Evolutionary conservation across 2,797 vertebrate genomes (phyloP).

Genomic region (Taenioides sp.): DNA sequence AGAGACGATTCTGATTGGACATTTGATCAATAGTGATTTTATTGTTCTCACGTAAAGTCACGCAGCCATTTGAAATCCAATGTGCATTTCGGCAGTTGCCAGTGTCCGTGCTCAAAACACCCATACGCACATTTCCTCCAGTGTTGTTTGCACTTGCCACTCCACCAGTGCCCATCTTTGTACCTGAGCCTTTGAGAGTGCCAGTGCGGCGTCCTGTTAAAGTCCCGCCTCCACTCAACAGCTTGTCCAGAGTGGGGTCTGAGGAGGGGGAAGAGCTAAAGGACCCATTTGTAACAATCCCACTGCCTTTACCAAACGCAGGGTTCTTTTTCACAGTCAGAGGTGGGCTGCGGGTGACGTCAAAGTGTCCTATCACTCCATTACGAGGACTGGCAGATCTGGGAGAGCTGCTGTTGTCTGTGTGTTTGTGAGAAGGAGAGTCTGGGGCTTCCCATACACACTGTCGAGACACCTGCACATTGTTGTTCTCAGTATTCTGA

Average conservation of each 20-base stretch:
- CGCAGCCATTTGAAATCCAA: conserved; percentile 87
- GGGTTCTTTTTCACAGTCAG: conserved; percentile 93
- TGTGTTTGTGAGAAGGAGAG: conserved; percentile 78
- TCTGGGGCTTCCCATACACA: conserved; percentile 90
- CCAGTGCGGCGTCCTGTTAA: conserved; percentile 81
- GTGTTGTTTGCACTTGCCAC: conserved; percentile 78
- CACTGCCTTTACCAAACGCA: conserved; percentile 93
- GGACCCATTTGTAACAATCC: conserved; percentile 96
- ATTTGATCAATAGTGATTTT: conserved; percentile 75
- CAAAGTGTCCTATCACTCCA: conserved; percentile 78
- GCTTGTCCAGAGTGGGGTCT: conserved; percentile 80
- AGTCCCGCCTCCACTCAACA: conserved; percentile 73
- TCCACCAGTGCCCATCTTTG: conserved; percentile 93
- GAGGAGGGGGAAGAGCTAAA: conserved; percentile 88
- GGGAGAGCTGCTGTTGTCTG: conserved; percentile 84
- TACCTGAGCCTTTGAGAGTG: conserved; percentile 85
- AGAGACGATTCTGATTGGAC: conserved; percentile 87
- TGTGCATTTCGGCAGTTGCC: conserved; percentile 75
- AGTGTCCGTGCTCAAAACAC: conserved; percentile 82
- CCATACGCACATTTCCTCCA: conserved; percentile 79
- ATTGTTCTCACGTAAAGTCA: conserved; percentile 84
- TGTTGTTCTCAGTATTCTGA: conserved; percentile 93
- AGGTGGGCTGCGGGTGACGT: conserved; percentile 88
- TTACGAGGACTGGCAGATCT: conserved; percentile 86
- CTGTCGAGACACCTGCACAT: conserved; percentile 75